These are phyloP conservation scores for Misgurnus anguillicaudatus DNA, from an alignment of 2,113 vertebrate genomes.

Conservation along the genomic window DNA sequence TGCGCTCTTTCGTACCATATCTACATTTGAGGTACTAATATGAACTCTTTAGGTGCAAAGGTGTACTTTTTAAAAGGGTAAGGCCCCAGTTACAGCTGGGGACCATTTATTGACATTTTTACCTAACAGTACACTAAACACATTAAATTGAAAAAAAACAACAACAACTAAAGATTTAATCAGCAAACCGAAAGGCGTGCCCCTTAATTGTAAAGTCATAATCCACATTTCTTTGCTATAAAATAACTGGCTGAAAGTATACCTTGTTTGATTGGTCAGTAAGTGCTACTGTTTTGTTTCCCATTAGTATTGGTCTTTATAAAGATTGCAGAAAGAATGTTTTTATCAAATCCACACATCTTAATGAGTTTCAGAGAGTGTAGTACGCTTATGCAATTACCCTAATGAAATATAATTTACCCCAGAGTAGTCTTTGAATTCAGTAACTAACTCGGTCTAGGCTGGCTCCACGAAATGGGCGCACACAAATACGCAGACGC, in stretches of 20 bases:
- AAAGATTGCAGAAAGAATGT: conserved; percentile 20
- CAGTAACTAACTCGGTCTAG: conserved; percentile 26
- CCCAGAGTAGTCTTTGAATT: conserved; percentile 25
- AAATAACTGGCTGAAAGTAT: neutral
- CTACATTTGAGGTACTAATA: too few relatives aligned
- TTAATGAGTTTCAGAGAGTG: conserved; percentile 42
- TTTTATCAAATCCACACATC: conserved; percentile 41
- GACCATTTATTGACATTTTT: too few relatives aligned
- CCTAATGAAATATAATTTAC: conserved; percentile 47
- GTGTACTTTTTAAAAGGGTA: too few relatives aligned
- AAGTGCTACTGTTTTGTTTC: conserved; percentile 22
- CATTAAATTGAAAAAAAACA: too few relatives aligned
- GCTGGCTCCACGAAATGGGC: conserved; percentile 18
- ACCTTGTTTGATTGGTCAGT: neutral
- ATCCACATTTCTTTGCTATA: neutral
- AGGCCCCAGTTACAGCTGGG: too few relatives aligned
- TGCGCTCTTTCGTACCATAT: too few relatives aligned
- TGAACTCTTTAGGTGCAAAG: too few relatives aligned
- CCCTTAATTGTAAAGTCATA: conserved; percentile 6
- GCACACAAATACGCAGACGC: neutral
- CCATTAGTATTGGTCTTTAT: conserved; percentile 31
- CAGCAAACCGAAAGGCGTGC: too few relatives aligned
- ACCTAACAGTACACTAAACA: too few relatives aligned
- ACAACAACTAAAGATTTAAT: too few relatives aligned
- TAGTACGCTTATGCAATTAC: conserved; percentile 44